A percentile compares a stretch with the other conserved stretches of the same genome.
Evolutionary conservation across 1,140 invertebrate species (phyloP).

Genomic region (Bombus superbus): DNA sequence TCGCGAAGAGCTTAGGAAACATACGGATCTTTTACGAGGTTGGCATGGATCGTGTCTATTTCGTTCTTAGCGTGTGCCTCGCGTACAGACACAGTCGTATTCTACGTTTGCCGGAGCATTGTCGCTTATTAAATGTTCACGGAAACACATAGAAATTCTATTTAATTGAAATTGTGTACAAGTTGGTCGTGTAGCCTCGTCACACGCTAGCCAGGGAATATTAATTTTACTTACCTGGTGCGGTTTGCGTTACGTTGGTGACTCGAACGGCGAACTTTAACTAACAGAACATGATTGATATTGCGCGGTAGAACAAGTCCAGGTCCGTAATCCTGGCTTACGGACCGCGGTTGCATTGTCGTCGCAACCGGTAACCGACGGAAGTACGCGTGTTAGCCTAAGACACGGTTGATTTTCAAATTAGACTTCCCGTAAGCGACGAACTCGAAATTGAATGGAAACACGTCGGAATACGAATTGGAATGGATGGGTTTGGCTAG

Average conservation of each 20-base stretch:
- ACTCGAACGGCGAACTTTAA: constrained; percentile 19
- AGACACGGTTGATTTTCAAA: constrained; percentile 34
- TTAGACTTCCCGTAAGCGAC: constrained; percentile 14
- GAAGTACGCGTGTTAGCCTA: constrained; percentile 15
- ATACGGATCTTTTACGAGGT: too few species aligned
- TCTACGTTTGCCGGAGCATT: not conserved
- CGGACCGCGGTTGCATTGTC: constrained; percentile 10
- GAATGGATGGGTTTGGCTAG: not conserved
- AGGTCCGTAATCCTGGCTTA: constrained; percentile 25
- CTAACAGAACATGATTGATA: constrained; percentile 44
- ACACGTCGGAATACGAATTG: constrained; percentile 17
- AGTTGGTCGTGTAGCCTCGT: not conserved
- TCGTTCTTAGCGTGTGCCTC: too few species aligned
- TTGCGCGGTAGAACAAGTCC: not conserved
- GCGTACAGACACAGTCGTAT: too few species aligned
- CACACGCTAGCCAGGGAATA: not conserved
- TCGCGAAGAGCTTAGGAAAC: too few species aligned
- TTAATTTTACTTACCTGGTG: constrained; percentile 25
- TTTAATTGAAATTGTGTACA: constrained; percentile 17
- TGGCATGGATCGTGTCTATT: too few species aligned
- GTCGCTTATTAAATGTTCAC: not conserved
- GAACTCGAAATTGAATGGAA: constrained; percentile 29
- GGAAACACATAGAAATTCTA: not conserved
- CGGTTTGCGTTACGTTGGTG: not conserved
- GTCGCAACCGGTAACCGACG: not conserved